Percentiles rank a stretch among this genome's conserved stretches.
phyloP scores from a whole-genome alignment of 2,888 invertebrate genomes.

The Trachelus troglodyta region DNA sequence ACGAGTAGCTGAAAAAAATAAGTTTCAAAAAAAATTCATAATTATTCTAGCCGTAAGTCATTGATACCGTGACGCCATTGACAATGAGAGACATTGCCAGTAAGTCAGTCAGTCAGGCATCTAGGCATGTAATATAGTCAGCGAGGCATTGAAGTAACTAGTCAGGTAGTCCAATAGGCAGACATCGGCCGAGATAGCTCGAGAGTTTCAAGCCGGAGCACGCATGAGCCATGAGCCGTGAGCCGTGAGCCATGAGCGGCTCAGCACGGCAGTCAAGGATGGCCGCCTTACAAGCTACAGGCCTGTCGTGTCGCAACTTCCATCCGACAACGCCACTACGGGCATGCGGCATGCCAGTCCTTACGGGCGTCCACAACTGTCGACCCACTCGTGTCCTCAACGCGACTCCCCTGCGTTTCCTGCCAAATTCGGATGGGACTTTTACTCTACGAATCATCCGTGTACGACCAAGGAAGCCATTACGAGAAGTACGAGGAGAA shows the following conservation, averaged over 20 bases:
- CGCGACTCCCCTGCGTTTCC: neutral
- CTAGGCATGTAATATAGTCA: neutral
- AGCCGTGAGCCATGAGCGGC: constrained; percentile 15
- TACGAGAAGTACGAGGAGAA: neutral
- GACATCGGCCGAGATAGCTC: constrained; percentile 27
- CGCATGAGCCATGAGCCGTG: constrained; percentile 31
- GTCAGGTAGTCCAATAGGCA: neutral
- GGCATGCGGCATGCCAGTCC: constrained; percentile 2
- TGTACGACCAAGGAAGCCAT: neutral
- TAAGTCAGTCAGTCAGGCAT: constrained; percentile 17
- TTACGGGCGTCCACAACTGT: neutral
- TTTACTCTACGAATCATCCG: neutral
- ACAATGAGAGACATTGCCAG: constrained; percentile 1
- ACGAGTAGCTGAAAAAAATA: neutral
- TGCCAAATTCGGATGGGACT: constrained; percentile 4
- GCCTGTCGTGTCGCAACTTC: constrained; percentile 51
- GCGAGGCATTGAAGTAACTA: neutral
- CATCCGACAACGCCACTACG: constrained; percentile 50
- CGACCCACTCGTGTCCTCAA: constrained; percentile 2
- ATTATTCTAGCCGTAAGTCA: neutral
- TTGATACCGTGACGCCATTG: constrained; percentile 8
- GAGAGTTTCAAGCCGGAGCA: constrained; percentile 35
- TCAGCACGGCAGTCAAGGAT: constrained; percentile 55
- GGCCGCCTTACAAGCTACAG: constrained; percentile 37
- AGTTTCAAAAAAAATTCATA: neutral